Percentiles rank a stretch among this genome's conserved stretches.
phyloP scores from a whole-genome alignment of 2,888 invertebrate genomes.

The Melieria omissa region DNA sequence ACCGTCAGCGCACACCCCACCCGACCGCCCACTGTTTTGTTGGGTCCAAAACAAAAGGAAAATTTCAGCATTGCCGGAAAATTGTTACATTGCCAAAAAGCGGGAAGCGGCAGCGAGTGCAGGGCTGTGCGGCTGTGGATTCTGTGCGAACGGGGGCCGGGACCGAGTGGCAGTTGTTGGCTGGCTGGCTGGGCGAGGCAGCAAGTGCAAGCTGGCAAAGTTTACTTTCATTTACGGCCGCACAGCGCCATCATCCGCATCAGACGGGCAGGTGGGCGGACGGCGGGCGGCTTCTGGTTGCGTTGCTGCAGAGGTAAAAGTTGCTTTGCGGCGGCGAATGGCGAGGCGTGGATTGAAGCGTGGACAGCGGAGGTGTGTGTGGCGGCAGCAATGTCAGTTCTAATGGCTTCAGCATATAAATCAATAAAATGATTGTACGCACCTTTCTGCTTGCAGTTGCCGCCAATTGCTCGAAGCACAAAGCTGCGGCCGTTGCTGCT shows the following conservation, averaged over 20 bases:
- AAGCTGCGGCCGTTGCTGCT: too few relatives aligned
- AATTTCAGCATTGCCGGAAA: background rate
- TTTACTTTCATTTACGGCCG: background rate
- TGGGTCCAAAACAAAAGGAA: slow-evolving; percentile 17
- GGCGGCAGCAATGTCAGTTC: slow-evolving; percentile 55
- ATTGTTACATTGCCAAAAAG: slow-evolving; percentile 12
- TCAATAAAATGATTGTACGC: slow-evolving; percentile 56
- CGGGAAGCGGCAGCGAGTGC: background rate
- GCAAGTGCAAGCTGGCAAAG: slow-evolving; percentile 14
- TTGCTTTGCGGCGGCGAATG: background rate
- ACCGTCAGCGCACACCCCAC: too few relatives aligned
- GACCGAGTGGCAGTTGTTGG: background rate
- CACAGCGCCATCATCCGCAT: too few relatives aligned
- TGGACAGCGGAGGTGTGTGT: background rate
- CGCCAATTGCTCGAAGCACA: slow-evolving; percentile 4
- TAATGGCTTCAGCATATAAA: slow-evolving; percentile 64
- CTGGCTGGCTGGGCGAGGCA: background rate
- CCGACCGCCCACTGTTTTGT: too few relatives aligned
- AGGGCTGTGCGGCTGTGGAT: background rate
- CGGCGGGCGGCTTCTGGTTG: too few relatives aligned
- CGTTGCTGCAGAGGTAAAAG: too few relatives aligned
- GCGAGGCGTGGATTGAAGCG: slow-evolving; percentile 1
- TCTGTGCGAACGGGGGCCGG: background rate
- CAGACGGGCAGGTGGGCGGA: too few relatives aligned
- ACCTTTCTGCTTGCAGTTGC: slow-evolving; percentile 36